Evolutionary conservation across 2,888 invertebrate species (phyloP), one percentile per base, ranked within the genome.

Genomic region (Eremobia ochroleuca): DNA sequence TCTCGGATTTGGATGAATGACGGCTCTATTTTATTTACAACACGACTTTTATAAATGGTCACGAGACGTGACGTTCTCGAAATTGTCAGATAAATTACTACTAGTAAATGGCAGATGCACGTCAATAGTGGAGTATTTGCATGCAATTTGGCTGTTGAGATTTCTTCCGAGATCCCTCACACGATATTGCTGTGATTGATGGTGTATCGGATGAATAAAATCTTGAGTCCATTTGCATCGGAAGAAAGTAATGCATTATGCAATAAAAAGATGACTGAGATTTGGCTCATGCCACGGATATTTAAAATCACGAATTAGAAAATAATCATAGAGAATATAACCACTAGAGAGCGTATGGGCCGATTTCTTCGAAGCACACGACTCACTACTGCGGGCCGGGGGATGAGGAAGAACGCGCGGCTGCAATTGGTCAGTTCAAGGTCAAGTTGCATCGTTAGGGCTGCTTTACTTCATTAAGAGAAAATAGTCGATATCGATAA

Each of bases 1-100:
- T 84, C 83, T 76, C 31, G 55, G 81, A 83, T 76, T 84, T 74
- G 70, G 64, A 79, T 64, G 77, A 81, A 66, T 85, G 83, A 81
- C 55, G 70, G 40, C 70, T 77, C 62, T 58, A 74, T 77, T 71
- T 69, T 66, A 79, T 70, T n/a, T 68, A n/a, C 37, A 1, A 52
- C 43, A 65, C 15, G 28, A 68, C 59, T 73, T 77, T 76, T 71
- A 62, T 43, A 49, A 71, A 58, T 69, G n/a, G 62, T 64, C 70
- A 84, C 73, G 73, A 70, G 21, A 67, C 77, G 64, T 77, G 77
- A 70, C 59, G 28, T 43, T 75, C 71, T 70, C 46, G 67, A 77
- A 66, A 73, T 70, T 28, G 34, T 37, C 55, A 37, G 58, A 58
- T 52, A 25, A 75, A 81, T 70, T 75, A 72, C 72, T 77, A 66